Evolutionary conservation across 2,797 vertebrate species (phyloP), one percentile per base, ranked within the genome.

Genomic region (Thripadectes ignobilis): DNA sequence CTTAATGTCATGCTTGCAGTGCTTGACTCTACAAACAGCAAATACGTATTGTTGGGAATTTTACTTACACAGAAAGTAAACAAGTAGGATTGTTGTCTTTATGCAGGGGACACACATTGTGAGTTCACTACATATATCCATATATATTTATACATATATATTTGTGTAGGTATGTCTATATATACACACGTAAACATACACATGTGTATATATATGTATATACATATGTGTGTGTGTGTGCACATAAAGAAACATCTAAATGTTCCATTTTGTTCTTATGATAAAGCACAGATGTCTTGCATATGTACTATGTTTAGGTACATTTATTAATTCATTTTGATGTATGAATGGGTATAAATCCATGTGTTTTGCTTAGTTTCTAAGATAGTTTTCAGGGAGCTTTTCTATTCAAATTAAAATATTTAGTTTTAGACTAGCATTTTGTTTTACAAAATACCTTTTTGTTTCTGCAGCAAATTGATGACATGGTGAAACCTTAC

Each of bases 401-500:
- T 67, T 68, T 76, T 85, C 58, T 38, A 59, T 80, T 87, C 6
- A 62, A 39, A 71, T 45, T 22, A 27, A 36, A 72, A 54, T 2
- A 0, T 20, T 34, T 27, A 10, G 34, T 2, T 69, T 71, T 82
- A 75, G 45, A 65, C 10, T 2, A 1, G 9, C 7, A 12, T 24
- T 68, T 87, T 83, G n/a, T 68, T 86, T 74, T 73, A 49, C 49
- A 41, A 59, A 78, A 38, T 39, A 26, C 27, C 6, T 81, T 61
- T 78, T 73, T 86, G 10, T 93, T 61, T 88, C 49, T 79, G 30
- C 95, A 99, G 99, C 97, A 88, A 6, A 95, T 99, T 34, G 96
- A 98, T 52, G 99, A 99, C 20, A 76, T 98, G 75, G 89, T 99
- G 92, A 98, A 96, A 63, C 91, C 90, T 10, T 99, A 99, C 82